phyloP scores from a whole-genome alignment of 2,888 invertebrate genomes.

The Arge pagana region DNA sequence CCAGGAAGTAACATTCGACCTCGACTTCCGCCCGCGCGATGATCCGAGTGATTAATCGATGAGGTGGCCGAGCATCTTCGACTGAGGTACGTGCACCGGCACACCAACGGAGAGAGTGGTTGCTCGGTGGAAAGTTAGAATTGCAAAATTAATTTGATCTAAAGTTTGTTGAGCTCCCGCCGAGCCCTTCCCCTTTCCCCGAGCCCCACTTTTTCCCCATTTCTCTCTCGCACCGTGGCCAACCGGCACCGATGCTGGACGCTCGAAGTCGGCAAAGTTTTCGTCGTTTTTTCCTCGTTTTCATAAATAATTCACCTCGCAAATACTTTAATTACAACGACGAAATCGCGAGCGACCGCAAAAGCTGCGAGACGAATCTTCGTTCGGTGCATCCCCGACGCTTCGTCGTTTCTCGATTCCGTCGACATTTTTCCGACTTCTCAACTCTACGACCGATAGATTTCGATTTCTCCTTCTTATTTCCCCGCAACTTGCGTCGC shows the following conservation, averaged over 20 bases:
- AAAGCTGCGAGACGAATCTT: too few relatives aligned
- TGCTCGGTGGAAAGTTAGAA: slow-evolving; percentile 37
- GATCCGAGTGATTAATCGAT: slow-evolving; percentile 19
- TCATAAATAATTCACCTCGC: slow-evolving; percentile 46
- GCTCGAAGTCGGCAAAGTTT: slow-evolving; percentile 10
- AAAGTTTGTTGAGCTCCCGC: slow-evolving; percentile 38
- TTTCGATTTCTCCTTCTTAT: too few relatives aligned
- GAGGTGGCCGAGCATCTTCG: slow-evolving; percentile 17
- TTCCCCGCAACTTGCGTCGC: too few relatives aligned
- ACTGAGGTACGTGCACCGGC: slow-evolving; percentile 2
- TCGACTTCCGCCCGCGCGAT: background rate
- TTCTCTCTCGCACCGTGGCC: too few relatives aligned
- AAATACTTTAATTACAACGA: slow-evolving; percentile 46
- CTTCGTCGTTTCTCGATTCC: background rate
- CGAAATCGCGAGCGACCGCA: background rate
- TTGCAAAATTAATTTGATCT: slow-evolving; percentile 47
- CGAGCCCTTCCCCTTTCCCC: too few relatives aligned
- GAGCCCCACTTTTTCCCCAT: too few relatives aligned
- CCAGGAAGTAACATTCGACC: slow-evolving; percentile 9
- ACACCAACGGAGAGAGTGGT: too few relatives aligned
- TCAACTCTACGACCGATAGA: too few relatives aligned
- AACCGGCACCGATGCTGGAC: slow-evolving; percentile 5
- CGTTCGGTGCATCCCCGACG: slow-evolving; percentile 4
- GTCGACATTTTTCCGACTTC: slow-evolving; percentile 6
- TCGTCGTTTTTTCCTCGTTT: slow-evolving; percentile 24